A percentile compares a stretch with the other conserved stretches of the same genome.
Evolutionary conservation across 2,888 invertebrate species (phyloP).

Genomic region (Amphipyra berbera): DNA sequence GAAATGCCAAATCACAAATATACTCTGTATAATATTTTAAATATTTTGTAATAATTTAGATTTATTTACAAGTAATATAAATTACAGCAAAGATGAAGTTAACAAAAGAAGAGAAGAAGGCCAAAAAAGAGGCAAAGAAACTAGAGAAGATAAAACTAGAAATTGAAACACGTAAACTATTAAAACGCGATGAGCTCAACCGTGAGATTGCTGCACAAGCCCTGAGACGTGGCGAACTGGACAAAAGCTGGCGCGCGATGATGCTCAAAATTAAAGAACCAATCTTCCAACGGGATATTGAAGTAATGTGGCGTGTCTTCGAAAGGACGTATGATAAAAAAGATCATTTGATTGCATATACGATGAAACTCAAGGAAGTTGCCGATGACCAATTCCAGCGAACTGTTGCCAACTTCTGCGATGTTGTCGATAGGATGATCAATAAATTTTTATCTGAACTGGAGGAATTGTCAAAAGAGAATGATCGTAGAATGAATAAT

Average conservation of each 20-base stretch:
- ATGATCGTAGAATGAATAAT: conserved; percentile 69
- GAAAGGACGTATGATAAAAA: conserved; percentile 90
- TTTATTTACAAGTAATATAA: conserved; percentile 21
- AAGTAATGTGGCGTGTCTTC: conserved; percentile 85
- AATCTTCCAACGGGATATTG: conserved; percentile 77
- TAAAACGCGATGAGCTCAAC: conserved; percentile 76
- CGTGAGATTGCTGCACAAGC: conserved; percentile 79
- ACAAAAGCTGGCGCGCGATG: conserved; percentile 77
- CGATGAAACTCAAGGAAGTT: conserved; percentile 89
- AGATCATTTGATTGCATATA: conserved; percentile 88
- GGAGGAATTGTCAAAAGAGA: conserved; percentile 74
- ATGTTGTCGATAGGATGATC: conserved; percentile 90
- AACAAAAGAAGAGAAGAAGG: conserved; percentile 79
- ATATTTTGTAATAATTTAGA: conserved; percentile 15
- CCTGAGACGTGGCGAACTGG: conserved; percentile 70
- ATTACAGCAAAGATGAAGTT: conserved; percentile 67
- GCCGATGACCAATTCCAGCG: conserved; percentile 91
- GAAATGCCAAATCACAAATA: no score
- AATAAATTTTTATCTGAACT: conserved; percentile 81
- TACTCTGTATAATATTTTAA: no score
- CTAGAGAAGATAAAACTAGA: conserved; percentile 74
- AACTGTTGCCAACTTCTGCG: conserved; percentile 91
- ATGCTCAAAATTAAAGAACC: conserved; percentile 85
- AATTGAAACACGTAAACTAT: conserved; percentile 67
- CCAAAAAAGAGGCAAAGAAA: conserved; percentile 78